Base-by-base conservation (phyloP, 2,113 vertebrate genomes). In the Danionella cerebrum region DNA sequence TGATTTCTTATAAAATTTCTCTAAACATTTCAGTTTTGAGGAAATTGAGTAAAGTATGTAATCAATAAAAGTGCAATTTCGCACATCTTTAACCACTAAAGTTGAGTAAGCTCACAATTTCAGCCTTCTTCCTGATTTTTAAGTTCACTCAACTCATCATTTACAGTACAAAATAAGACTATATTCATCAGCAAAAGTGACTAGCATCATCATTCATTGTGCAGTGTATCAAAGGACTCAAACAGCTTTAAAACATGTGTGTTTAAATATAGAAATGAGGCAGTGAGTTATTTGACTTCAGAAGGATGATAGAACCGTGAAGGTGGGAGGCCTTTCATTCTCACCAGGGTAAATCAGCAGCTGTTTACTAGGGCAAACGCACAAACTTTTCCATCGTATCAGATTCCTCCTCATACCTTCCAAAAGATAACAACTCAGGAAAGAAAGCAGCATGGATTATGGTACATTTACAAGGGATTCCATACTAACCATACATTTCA, bases 291-390 rank as follows among this genome's bases (percentile, higher is more conserved):
- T 57, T 42, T 64, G 18, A 60, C 72, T 53, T 14, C 19, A 27
- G 33, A 55, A 22, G 7, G 33, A 71, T 48, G 35, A 19, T 66
- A 22, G 67, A 65, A 73, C 65, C 47, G 54, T 54, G 58, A 33
- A 51, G 52, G 69, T 55, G 42, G 36, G 19, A 24, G 48, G 63
- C 13, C 64, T 60, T 35, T 47, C 63, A 68, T 73, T 69, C 60
- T 54, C 64, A 19, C 42, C 18, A 41, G 57, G 70, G 64, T 64
- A 69, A 51, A 47, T 63, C 16, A 52, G 66, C 77, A 74, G 64
- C 59, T 76, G 73, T 50, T 55, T 63, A 24, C 58, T 33, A 13
- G 39, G 25, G 16, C 70, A 78, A 47, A 29, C 8, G 25, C 6
- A 18, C 36, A 70, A 47, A 58, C 10, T 10, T 24, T 69, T 71